Base-by-base conservation (phyloP, 1,140 invertebrate genomes). In the Brachionus calyciflorus region DNA sequence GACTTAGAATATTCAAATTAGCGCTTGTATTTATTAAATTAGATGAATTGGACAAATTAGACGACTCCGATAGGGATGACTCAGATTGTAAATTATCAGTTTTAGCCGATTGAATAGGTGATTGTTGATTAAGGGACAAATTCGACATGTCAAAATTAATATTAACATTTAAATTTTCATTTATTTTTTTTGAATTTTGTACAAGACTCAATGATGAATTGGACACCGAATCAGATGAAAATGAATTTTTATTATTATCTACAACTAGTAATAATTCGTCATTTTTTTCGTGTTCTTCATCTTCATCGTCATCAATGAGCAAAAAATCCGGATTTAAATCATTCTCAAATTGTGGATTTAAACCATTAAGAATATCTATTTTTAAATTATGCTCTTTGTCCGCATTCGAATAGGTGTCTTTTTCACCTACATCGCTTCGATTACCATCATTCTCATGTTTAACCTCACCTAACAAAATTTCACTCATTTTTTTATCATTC, bases 81-180 rank as follows among this genome's bases (percentile, higher is more conserved):
- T 65, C 60, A 3, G 60, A 65, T 65, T 65, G 60, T 21, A 65
- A 28, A 65, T 65, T 65, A 65, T 44, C 60, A 41, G 60, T 65
- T 44, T 44, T 44, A 51, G 2, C 4, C 0, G 44, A 49, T 53
- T 55, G 69, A 4, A 73, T 24, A 26, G 69, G 46, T 21, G 69
- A 73, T 28, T 40, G 53, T 57, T 12, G 69, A 30, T 33, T 73
- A 21, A 49, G 21, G 26, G 46, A 49, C 30, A 51, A 51, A 73
- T 5, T 49, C 4, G 69, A 73, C 48, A 28, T 40, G 2, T 51
- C 37, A n/a, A 70, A 46, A 70, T 17, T 17, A 33, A 21, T 19
- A 17, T 19, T 10, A 17, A 60, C 55, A 60, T 60, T 60, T 24
- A 60, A 21, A 9, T 28, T 37, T 17, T 60, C 69, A 12, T 10